Base-by-base conservation (phyloP, 2,888 invertebrate species). In the Campoletis raptor region DNA sequence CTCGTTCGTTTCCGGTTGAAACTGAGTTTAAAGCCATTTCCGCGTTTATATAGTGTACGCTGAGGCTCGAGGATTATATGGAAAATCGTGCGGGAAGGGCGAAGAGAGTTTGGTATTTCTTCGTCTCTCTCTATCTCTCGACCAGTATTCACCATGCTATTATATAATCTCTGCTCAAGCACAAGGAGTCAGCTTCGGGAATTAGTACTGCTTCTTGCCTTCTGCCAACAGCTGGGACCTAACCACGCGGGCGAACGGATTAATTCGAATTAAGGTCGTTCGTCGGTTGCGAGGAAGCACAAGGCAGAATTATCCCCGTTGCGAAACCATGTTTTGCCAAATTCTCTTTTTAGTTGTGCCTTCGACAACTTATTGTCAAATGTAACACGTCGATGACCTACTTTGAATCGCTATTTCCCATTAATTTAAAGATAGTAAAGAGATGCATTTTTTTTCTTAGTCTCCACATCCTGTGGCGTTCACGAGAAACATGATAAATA, bases 261-360 rank as follows among this genome's bases (percentile, higher is more conserved):
- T 87, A 86, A 85, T 87, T 84, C 84, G 87, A 86, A 87, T 87
- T 86, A 87, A 87, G 87, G 85, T 84, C 87, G 79, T 66, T 80
- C 24, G 42, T 67, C 52, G 64, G 72, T 48, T 77, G 30, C 10
- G 40, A 7, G 30, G 24, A 40, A 52, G 24, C 37, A 66, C 45
- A 10, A 48, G 61, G 61, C 61, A 78, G 36, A 24, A 48, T 48
- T 48, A 45, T 45, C 45, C n/a, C 64, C 76, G 54, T 67, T 76
- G 42, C 30, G 24, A 61, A 61, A 76, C 24, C 42, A 36, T 24
- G 15, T 64, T 73, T 76, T 76, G 15, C 8, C 61, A 36, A 21
- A 21, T 61, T 64, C n/a, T 37, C 45, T 61, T 30, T 37, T 64
- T 77, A 45, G 5, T 42, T 24, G 9, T 69, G 10, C 21, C n/a